phyloP scores from a whole-genome alignment of 2,113 vertebrate genomes.

The Zapornia atra region DNA sequence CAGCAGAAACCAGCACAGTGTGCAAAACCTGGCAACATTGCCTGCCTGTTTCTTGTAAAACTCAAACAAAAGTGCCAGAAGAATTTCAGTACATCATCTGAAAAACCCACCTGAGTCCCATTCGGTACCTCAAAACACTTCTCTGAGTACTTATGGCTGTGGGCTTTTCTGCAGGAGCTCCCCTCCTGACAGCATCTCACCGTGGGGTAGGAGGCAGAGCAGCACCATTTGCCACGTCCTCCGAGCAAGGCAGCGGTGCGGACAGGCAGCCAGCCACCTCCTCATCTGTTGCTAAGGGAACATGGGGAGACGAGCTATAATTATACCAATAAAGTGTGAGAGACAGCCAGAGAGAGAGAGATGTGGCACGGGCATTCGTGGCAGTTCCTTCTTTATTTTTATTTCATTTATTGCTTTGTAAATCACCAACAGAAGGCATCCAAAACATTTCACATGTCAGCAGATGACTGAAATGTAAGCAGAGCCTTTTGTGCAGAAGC shows the following conservation, averaged over 20 bases:
- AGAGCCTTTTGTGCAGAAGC: not conserved
- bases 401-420: not conserved
- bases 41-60: not conserved
- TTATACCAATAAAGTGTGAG: slow-evolving; percentile 32
- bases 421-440: not conserved
- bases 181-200: not conserved
- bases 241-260: accelerated
- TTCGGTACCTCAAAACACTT: not conserved
- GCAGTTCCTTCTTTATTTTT: not conserved
- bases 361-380: not conserved
- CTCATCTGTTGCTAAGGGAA: slow-evolving; percentile 57
- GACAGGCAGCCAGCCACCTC: slow-evolving; percentile 31
- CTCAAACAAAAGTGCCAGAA: not conserved
- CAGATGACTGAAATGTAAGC: not conserved
- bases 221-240: not conserved
- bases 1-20: too few species aligned
- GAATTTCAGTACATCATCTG: not conserved
- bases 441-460: not conserved
- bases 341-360: not conserved
- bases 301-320: slow-evolving; percentile 27
- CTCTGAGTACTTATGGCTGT: not conserved
- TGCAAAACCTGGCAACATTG: not conserved
- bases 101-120: not conserved
- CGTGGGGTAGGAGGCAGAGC: not conserved
- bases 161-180: not conserved